These are phyloP conservation scores for Spisula solida DNA, from an alignment of 2,888 invertebrate genomes.

Conservation along the genomic window DNA sequence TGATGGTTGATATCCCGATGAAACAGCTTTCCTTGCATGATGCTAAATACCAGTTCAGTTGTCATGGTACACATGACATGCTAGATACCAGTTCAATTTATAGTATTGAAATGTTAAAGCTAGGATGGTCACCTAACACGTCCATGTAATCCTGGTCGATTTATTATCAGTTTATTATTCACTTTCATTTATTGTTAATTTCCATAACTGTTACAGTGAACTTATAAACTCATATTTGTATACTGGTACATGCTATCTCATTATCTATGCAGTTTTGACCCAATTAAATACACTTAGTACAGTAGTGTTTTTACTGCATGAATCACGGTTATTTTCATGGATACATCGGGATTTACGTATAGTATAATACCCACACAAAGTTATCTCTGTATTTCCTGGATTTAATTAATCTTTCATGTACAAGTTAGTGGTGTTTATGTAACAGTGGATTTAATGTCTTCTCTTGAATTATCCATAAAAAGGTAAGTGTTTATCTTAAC, in stretches of 20 bases:
- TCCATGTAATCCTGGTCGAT: too few relatives aligned
- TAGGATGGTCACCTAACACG: too few relatives aligned
- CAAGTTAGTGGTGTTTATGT: background rate
- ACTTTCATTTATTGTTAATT: constrained; percentile 14
- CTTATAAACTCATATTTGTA: background rate
- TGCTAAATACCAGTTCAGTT: too few relatives aligned
- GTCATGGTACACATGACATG: too few relatives aligned
- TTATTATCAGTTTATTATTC: background rate
- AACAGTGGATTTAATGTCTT: background rate
- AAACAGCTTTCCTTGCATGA: too few relatives aligned
- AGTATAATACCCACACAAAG: background rate
- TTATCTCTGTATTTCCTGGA: background rate
- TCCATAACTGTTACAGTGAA: background rate
- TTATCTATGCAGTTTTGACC: background rate
- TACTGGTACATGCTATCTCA: background rate
- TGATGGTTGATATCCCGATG: too few relatives aligned
- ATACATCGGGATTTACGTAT: constrained; percentile 8
- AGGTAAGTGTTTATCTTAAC: background rate
- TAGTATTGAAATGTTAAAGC: too few relatives aligned
- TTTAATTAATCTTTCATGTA: background rate
- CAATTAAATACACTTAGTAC: background rate
- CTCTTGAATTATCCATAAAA: background rate
- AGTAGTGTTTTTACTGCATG: background rate
- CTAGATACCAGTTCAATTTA: too few relatives aligned
- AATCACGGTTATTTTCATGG: background rate